phyloP scores from a whole-genome alignment of 2,113 vertebrate species.

The Rhinogobius similis region DNA sequence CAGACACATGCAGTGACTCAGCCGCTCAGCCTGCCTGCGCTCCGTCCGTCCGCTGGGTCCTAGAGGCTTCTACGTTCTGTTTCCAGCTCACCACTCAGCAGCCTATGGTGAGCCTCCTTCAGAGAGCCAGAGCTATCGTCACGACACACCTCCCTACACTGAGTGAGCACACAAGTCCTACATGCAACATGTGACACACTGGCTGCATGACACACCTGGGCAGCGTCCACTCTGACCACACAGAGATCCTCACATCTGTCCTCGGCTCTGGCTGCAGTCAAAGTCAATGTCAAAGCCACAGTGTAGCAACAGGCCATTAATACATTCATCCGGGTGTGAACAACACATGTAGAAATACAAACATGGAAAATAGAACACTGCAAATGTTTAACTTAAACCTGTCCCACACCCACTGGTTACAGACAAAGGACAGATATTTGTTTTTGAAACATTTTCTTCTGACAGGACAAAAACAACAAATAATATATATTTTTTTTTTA shows the following conservation, averaged over 20 bases:
- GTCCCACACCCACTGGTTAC: not conserved
- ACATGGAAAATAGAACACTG: not conserved
- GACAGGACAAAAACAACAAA: too few species aligned
- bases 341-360: not conserved
- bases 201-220: not conserved
- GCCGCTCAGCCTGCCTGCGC: constrained; percentile 69
- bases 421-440: not conserved
- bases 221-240: not conserved
- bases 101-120: constrained; percentile 31
- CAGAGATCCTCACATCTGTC: not conserved
- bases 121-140: constrained; percentile 14
- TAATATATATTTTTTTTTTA: not conserved
- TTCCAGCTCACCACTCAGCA: constrained; percentile 31
- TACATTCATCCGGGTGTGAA: not conserved
- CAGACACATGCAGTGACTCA: constrained; percentile 83
- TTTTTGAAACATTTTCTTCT: not conserved
- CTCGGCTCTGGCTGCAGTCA: not conserved
- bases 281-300: constrained; percentile 5
- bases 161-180: constrained; percentile 2
- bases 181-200: constrained; percentile 18
- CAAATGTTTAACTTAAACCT: not conserved
- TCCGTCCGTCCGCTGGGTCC: constrained; percentile 69
- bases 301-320: not conserved
- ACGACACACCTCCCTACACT: constrained; percentile 46
- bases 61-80: constrained; percentile 58